These are phyloP conservation scores for Spilarctia lutea DNA, from an alignment of 2,888 invertebrate species.

Conservation along the genomic window DNA sequence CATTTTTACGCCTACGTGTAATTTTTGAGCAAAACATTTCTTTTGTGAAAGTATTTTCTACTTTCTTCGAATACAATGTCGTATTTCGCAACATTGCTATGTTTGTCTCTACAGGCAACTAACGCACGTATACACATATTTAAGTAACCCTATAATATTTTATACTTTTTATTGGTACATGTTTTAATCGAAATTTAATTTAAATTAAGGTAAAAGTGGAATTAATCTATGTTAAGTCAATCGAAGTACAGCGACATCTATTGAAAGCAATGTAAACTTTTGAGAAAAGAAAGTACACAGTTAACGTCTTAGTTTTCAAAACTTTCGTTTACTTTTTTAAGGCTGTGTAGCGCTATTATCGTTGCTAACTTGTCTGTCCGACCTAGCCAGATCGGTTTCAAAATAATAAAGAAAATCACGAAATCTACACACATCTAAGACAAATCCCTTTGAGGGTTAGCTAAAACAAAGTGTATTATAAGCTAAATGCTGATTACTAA, in stretches of 20 bases:
- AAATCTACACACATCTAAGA: too few relatives aligned
- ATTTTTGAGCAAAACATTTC: not conserved
- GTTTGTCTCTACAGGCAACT: not conserved
- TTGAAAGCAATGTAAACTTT: constrained; percentile 13
- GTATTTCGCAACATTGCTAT: not conserved
- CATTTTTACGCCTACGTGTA: not conserved
- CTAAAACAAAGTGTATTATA: too few relatives aligned
- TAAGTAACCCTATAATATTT: not conserved
- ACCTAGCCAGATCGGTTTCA: too few relatives aligned
- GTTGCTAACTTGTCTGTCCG: not conserved
- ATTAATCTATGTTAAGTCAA: too few relatives aligned
- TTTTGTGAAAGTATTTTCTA: not conserved
- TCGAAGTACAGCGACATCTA: constrained; percentile 32
- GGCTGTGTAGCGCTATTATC: constrained; percentile 23
- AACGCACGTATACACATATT: not conserved
- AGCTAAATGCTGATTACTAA: too few relatives aligned
- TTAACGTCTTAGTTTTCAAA: constrained; percentile 31
- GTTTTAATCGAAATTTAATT: too few relatives aligned
- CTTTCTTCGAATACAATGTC: not conserved
- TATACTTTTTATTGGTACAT: not conserved
- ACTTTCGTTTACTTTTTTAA: constrained; percentile 24
- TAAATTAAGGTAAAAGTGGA: too few relatives aligned
- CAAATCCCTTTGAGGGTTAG: too few relatives aligned
- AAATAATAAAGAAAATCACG: too few relatives aligned
- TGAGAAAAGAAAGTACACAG: constrained; percentile 7